phyloP scores from a whole-genome alignment of 2,797 vertebrate genomes.

The Adrianichthys oophorus region DNA sequence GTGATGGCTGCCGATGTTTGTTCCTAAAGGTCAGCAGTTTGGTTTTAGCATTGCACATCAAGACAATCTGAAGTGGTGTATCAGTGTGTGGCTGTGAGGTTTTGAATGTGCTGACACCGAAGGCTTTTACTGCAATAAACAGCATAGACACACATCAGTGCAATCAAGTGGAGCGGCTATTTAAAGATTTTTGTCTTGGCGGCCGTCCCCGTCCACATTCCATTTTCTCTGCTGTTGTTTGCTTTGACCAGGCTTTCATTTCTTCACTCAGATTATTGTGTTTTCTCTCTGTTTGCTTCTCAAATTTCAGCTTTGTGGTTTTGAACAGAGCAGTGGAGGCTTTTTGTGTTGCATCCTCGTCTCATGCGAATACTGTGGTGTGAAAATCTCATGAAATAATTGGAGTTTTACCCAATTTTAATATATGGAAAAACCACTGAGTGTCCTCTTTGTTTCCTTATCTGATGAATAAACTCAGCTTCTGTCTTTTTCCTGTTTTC shows the following conservation, averaged over 20 bases:
- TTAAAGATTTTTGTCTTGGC: slow-evolving; percentile 38
- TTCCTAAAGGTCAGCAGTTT: slow-evolving; percentile 57
- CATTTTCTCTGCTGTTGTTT: slow-evolving; percentile 20
- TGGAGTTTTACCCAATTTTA: slow-evolving; percentile 21
- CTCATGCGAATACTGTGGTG: background rate
- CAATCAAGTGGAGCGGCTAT: slow-evolving; percentile 18
- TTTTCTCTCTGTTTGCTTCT: slow-evolving; percentile 13
- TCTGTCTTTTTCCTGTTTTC: background rate
- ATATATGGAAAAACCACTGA: background rate
- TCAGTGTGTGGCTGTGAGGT: slow-evolving; percentile 10
- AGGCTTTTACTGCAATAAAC: slow-evolving; percentile 29
- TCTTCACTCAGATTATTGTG: slow-evolving; percentile 14
- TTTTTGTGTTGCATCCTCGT: background rate
- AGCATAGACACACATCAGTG: slow-evolving; percentile 42
- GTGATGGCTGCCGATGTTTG: slow-evolving; percentile 29
- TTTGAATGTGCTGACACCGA: slow-evolving; percentile 38
- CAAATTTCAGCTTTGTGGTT: slow-evolving; percentile 18
- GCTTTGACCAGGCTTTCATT: slow-evolving; percentile 15
- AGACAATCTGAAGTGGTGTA: slow-evolving; percentile 29
- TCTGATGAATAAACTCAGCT: slow-evolving; percentile 8
- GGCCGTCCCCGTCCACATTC: slow-evolving; percentile 15
- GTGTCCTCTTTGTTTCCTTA: slow-evolving; percentile 7
- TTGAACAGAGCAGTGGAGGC: background rate
- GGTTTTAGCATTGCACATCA: slow-evolving; percentile 29
- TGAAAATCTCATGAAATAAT: slow-evolving; percentile 3